Percentiles rank a stretch among this genome's conserved stretches.
These are phyloP conservation scores for Lutraria rhynchaena DNA, from an alignment of 1,140 invertebrate species.

Conservation along the genomic window DNA sequence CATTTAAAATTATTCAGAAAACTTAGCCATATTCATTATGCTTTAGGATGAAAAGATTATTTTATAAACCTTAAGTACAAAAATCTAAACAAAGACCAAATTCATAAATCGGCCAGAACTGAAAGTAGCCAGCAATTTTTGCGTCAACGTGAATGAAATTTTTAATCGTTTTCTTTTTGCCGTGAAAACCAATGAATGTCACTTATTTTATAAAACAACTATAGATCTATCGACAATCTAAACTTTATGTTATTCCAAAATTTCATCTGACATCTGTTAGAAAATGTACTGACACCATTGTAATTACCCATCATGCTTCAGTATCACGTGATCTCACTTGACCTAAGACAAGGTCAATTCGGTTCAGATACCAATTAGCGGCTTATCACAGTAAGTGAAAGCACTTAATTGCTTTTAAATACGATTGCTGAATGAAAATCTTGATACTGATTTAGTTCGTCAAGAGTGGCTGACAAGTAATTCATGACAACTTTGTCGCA, in stretches of 20 bases:
- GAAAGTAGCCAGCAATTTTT: neutral
- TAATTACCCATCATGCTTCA: slow-evolving; percentile 33
- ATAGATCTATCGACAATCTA: neutral
- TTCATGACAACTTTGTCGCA: too few species aligned
- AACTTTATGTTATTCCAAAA: neutral
- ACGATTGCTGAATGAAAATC: too few species aligned
- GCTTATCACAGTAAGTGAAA: too few species aligned
- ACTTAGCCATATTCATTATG: too few species aligned
- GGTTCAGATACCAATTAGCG: slow-evolving; percentile 1
- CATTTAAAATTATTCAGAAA: too few species aligned
- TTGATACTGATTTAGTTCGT: too few species aligned
- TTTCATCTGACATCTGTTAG: neutral
- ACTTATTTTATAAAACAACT: neutral
- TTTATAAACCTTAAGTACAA: too few species aligned
- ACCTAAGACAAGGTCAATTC: slow-evolving; percentile 30
- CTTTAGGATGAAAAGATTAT: too few species aligned
- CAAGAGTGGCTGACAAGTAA: too few species aligned
- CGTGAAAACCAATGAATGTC: neutral
- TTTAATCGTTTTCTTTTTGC: neutral
- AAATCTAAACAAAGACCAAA: too few species aligned
- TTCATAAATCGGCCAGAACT: neutral
- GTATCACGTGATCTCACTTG: slow-evolving; percentile 42
- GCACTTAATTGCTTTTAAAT: too few species aligned
- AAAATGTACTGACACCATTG: slow-evolving; percentile 41
- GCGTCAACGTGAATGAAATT: neutral